A percentile compares a stretch with the other conserved stretches of the same genome.
These are phyloP conservation scores for Turnix velox DNA, from an alignment of 2,113 vertebrate species.

Conservation along the genomic window DNA sequence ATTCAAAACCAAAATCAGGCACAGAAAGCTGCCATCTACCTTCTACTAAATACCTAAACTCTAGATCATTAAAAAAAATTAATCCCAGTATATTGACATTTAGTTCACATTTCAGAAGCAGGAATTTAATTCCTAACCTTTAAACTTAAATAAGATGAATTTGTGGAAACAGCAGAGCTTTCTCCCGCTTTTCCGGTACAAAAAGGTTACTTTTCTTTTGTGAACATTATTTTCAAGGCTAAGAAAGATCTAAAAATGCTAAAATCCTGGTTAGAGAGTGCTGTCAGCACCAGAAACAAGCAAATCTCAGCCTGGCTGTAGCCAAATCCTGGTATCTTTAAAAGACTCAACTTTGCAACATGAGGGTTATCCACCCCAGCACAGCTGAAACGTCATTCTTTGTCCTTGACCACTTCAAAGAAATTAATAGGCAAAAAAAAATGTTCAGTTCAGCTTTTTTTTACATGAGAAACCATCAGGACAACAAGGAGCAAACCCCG, in stretches of 20 bases:
- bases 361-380: neutral
- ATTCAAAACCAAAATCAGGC: neutral
- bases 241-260: neutral
- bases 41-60: neutral
- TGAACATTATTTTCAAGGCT: neutral
- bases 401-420: neutral
- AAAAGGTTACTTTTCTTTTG: neutral
- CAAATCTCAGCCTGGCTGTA: neutral
- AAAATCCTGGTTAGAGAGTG: neutral
- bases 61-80: neutral
- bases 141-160: neutral
- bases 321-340: neutral
- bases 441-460: neutral
- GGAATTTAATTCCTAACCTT: constrained; percentile 1
- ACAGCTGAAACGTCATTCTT: neutral
- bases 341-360: neutral
- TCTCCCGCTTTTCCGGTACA: neutral
- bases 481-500: neutral
- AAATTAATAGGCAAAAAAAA: neutral
- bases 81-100: neutral
- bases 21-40: neutral
- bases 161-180: neutral
- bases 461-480: neutral
- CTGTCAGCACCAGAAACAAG: neutral
- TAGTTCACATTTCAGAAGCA: neutral